Conservation (phyloP, 2,888 invertebrate species). For the Parnassius glacialis region DNA sequence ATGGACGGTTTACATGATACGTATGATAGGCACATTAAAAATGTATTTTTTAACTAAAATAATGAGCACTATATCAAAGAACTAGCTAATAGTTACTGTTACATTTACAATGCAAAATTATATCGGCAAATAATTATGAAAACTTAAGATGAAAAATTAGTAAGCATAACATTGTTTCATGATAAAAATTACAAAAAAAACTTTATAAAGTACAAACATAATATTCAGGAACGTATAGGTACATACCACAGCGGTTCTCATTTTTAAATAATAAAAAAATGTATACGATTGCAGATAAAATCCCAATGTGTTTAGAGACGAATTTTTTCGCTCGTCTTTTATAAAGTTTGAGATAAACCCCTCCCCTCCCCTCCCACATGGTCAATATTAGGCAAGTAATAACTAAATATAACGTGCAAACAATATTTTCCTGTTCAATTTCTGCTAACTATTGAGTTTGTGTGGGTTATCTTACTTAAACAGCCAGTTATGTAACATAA, state of each 20-base stretch:
- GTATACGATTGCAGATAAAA: slow-evolving; percentile 11
- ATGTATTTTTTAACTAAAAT: no score
- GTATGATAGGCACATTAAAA: no score
- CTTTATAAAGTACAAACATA: not conserved
- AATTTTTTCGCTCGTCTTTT: slow-evolving; percentile 35
- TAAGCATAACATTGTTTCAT: no score
- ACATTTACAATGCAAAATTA: no score
- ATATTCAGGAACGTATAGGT: not conserved
- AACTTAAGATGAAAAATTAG: no score
- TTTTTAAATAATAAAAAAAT: slow-evolving; percentile 29
- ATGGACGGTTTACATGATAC: no score
- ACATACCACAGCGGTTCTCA: slow-evolving; percentile 51
- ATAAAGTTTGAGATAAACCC: slow-evolving; percentile 38
- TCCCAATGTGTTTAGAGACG: slow-evolving; percentile 6
- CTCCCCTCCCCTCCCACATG: slow-evolving; percentile 29
- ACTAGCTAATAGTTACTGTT: no score
- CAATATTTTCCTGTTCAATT: slow-evolving; percentile 44
- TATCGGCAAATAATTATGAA: no score
- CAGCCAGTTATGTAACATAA: no score
- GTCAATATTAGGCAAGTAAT: slow-evolving; percentile 42
- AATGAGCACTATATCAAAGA: no score
- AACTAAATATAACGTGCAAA: slow-evolving; percentile 31
- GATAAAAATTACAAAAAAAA: not conserved
- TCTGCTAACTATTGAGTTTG: slow-evolving; percentile 34
- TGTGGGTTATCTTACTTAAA: not conserved